Conservation (phyloP, 2,113 vertebrate species). For the Oncorhynchus mykiss region DNA sequence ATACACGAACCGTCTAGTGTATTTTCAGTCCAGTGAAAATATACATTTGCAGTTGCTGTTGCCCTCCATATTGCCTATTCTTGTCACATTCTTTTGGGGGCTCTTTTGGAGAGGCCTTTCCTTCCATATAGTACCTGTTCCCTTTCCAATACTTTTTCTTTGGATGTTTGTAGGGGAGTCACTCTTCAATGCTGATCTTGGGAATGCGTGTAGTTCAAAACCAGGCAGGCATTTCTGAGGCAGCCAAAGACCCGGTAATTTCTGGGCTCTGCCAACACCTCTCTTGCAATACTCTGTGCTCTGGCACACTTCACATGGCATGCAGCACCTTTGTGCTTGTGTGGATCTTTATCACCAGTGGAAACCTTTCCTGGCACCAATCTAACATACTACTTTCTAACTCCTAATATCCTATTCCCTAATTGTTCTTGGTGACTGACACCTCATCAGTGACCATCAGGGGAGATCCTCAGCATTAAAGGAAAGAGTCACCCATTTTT, state of each 20-base stretch:
- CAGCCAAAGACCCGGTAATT: background rate
- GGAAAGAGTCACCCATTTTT: too few relatives aligned
- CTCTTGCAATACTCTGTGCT: background rate
- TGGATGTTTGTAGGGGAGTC: background rate
- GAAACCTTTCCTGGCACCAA: constrained; percentile 1
- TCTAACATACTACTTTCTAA: background rate
- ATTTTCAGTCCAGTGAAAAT: background rate
- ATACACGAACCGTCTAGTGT: background rate
- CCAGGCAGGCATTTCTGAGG: background rate
- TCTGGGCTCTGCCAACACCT: constrained; percentile 6
- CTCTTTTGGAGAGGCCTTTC: background rate
- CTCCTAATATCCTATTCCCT: background rate
- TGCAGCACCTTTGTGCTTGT: constrained; percentile 15
- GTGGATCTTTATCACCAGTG: constrained; percentile 12
- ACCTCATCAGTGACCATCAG: background rate
- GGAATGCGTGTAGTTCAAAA: background rate
- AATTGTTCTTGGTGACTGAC: background rate
- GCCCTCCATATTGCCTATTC: background rate
- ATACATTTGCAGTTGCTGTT: background rate
- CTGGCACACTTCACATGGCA: background rate
- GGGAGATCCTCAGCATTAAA: background rate
- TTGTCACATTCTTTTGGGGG: background rate
- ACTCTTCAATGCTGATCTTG: constrained; percentile 4
- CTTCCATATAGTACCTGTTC: background rate
- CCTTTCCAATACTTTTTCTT: background rate